Conservation (phyloP, 2,797 vertebrate species). For the Pristis pectinata region DNA sequence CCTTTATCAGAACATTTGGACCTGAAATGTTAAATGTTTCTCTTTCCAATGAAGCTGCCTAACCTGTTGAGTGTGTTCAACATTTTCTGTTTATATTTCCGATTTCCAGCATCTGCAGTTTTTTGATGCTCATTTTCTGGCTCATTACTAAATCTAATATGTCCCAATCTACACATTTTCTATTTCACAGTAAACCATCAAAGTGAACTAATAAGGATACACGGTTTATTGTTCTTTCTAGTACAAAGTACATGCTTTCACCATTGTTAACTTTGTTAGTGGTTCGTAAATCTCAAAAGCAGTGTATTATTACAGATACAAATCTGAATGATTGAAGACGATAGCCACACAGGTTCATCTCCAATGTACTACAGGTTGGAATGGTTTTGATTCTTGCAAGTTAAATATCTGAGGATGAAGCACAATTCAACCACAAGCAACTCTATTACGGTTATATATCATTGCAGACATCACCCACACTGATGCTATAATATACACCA, state of each 20-base stretch:
- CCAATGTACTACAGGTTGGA: not conserved
- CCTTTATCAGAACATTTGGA: too few relatives aligned
- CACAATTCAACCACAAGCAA: not conserved
- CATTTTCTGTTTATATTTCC: too few relatives aligned
- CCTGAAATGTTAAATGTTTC: too few relatives aligned
- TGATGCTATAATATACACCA: too few relatives aligned
- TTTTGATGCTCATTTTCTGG: too few relatives aligned
- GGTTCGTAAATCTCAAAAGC: not conserved
- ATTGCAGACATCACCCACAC: not conserved
- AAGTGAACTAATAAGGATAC: not conserved
- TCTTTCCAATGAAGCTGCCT: too few relatives aligned
- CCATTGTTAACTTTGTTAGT: too few relatives aligned
- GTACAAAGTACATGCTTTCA: not conserved
- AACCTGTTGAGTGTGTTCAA: too few relatives aligned
- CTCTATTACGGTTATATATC: not conserved
- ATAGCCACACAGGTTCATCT: not conserved
- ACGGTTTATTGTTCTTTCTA: not conserved
- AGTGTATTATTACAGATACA: not conserved
- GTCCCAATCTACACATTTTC: not conserved
- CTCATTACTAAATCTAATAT: too few relatives aligned
- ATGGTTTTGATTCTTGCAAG: not conserved
- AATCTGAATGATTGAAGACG: not conserved
- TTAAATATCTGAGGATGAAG: not conserved
- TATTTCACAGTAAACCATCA: not conserved
- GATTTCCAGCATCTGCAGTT: too few relatives aligned